Evolutionary conservation across 64 coral and sea anemone species (phyloP).

Genomic region (Exaiptasia diaphana): DNA sequence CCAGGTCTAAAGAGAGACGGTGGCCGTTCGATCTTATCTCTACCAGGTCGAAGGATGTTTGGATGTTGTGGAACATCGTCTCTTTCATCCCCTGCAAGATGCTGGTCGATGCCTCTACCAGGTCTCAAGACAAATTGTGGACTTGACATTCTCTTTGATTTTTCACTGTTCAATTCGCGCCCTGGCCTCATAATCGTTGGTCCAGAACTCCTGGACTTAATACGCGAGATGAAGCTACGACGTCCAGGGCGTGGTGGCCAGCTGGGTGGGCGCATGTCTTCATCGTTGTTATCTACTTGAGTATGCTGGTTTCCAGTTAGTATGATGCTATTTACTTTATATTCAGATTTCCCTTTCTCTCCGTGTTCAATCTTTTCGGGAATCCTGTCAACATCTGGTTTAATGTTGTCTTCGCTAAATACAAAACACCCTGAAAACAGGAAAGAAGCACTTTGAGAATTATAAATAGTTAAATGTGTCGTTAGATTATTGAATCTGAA

Average conservation of each 20-base stretch:
- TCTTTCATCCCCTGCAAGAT: too few species aligned
- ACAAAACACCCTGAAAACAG: neutral
- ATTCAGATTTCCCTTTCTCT: neutral
- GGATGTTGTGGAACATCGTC: neutral
- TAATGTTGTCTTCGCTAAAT: neutral
- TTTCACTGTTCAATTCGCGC: neutral
- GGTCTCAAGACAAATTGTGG: neutral
- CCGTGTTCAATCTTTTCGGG: slow-evolving; percentile 16
- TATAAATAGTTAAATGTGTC: too few species aligned
- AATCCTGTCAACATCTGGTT: neutral
- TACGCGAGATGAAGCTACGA: neutral
- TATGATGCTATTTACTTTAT: slow-evolving; percentile 8
- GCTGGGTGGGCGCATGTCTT: neutral
- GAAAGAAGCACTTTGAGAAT: too few species aligned
- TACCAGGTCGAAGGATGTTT: neutral
- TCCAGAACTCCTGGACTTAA: neutral
- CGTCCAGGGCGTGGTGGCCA: slow-evolving; percentile 14
- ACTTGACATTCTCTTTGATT: neutral
- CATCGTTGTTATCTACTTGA: neutral
- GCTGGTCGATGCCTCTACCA: too few species aligned
- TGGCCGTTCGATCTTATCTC: neutral
- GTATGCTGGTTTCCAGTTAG: neutral
- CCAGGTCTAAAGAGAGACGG: neutral
- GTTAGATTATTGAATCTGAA: too few species aligned
- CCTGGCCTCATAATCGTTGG: slow-evolving; percentile 14